A percentile compares a stretch with the other conserved stretches of the same genome.
phyloP scores from a whole-genome alignment of 2,113 vertebrate species.

The Zosterops japonicus region DNA sequence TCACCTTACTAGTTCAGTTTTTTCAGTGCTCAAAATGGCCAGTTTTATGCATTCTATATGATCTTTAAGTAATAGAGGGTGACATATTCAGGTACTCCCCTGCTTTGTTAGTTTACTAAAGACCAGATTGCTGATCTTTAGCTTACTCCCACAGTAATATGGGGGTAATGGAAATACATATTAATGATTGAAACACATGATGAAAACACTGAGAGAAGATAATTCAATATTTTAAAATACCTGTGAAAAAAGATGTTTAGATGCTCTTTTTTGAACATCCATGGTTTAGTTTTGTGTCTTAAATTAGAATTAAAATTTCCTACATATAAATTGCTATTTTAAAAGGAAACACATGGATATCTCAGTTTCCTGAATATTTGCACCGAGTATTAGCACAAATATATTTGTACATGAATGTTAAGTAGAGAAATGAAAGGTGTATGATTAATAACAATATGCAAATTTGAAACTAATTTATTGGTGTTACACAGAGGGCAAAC shows the following conservation, averaged over 20 bases:
- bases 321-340: background rate
- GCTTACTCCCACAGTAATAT: background rate
- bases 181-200: background rate
- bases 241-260: background rate
- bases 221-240: background rate
- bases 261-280: background rate
- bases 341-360: background rate
- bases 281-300: background rate
- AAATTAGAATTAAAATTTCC: background rate
- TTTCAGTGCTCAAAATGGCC: background rate
- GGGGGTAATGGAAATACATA: background rate
- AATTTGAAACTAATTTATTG: conserved; percentile 60
- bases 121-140: conserved; percentile 5
- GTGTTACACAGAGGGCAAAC: conserved; percentile 56
- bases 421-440: conserved; percentile 56
- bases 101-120: conserved; percentile 7
- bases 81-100: background rate
- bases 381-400: conserved; percentile 16
- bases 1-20: background rate
- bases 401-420: conserved; percentile 58
- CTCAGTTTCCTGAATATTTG: background rate
- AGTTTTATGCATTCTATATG: background rate
- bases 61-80: background rate
- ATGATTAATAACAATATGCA: conserved; percentile 63
- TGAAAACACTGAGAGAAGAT: background rate